phyloP scores from a whole-genome alignment of 2,113 vertebrate species.

The Toxotes jaculatrix region DNA sequence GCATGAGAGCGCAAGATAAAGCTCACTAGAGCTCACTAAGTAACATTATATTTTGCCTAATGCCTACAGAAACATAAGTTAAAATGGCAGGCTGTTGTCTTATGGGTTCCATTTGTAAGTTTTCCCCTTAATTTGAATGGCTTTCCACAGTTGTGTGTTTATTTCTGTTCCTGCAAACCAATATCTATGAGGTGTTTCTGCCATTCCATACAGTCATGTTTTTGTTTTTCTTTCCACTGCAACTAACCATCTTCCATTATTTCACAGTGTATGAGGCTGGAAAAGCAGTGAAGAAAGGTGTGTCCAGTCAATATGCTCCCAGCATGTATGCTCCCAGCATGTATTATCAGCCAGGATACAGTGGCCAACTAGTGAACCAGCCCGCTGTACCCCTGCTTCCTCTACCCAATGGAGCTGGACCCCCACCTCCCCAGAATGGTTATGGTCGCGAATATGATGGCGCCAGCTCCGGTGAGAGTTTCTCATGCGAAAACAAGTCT shows the following conservation, averaged over 20 bases:
- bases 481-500: too few relatives aligned
- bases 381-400: constrained; percentile 83
- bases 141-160: neutral
- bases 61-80: too few relatives aligned
- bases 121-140: neutral
- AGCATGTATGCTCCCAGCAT: constrained; percentile 85
- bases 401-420: constrained; percentile 69
- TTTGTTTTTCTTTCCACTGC: neutral
- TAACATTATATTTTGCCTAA: too few relatives aligned
- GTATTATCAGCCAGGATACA: constrained; percentile 84
- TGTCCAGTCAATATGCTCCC: constrained; percentile 84
- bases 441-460: constrained; percentile 86
- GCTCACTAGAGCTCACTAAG: too few relatives aligned
- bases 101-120: neutral
- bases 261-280: constrained; percentile 90
- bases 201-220: neutral
- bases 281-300: constrained; percentile 90
- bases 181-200: neutral
- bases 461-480: constrained; percentile 86
- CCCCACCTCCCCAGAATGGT: constrained; percentile 72
- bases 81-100: neutral
- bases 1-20: neutral
- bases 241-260: neutral
- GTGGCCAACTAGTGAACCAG: constrained; percentile 62
- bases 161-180: neutral